Conservation (phyloP, 2,113 vertebrate genomes). For the Heterotis niloticus region DNA sequence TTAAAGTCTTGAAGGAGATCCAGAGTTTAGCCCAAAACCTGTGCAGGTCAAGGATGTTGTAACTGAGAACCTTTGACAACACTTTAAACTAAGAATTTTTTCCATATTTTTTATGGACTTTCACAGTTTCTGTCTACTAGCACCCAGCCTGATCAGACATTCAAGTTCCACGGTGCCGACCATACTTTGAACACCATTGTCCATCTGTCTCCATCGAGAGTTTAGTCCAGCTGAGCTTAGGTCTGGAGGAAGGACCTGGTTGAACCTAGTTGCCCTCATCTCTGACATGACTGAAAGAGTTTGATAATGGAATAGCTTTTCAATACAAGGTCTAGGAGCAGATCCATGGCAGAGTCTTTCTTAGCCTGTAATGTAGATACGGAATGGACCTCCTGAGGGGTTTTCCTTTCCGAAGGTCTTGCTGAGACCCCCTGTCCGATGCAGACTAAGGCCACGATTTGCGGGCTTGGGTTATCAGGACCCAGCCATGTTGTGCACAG, state of each 20-base stretch:
- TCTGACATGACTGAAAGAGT: constrained; percentile 56
- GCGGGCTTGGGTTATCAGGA: too few relatives aligned
- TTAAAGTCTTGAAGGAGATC: not conserved
- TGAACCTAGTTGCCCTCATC: constrained; percentile 52
- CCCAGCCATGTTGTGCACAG: too few relatives aligned
- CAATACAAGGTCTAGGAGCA: constrained; percentile 35
- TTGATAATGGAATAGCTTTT: constrained; percentile 35
- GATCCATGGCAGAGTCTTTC: constrained; percentile 36
- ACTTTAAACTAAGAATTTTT: not conserved
- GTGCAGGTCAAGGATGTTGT: not conserved
- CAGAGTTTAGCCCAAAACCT: not conserved
- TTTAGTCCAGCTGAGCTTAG: not conserved
- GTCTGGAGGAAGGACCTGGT: not conserved
- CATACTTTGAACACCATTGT: not conserved
- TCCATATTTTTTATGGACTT: not conserved
- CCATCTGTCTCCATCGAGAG: not conserved
- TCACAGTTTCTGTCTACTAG: not conserved
- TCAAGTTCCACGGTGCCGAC: not conserved
- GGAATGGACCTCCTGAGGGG: constrained; percentile 38
- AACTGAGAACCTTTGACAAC: not conserved
- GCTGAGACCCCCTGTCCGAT: not conserved
- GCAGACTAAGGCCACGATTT: too few relatives aligned
- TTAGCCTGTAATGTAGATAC: constrained; percentile 42
- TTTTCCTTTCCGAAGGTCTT: constrained; percentile 39
- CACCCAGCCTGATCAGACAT: not conserved